Evolutionary conservation across 2,113 vertebrate species (phyloP).

Genomic region (Hippocampus zosterae): DNA sequence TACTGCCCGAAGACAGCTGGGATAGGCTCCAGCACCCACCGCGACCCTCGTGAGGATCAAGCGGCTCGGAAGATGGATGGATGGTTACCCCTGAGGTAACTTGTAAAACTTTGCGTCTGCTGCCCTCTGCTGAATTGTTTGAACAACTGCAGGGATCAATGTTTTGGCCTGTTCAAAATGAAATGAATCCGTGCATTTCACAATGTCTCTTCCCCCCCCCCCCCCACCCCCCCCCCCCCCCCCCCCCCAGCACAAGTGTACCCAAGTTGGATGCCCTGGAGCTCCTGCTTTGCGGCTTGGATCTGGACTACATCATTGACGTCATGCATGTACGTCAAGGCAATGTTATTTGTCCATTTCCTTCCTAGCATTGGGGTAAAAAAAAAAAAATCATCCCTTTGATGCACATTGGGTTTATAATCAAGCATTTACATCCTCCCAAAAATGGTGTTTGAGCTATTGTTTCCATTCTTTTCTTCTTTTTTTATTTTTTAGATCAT

Average conservation of each 20-base stretch:
- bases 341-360: not conserved
- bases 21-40: no score
- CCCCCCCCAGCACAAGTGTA: no score
- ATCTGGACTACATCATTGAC: conserved; percentile 77
- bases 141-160: not conserved
- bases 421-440: no score
- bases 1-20: no score
- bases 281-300: conserved; percentile 85
- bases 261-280: conserved; percentile 77
- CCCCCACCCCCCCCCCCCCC: no score
- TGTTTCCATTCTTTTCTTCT: no score
- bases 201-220: conserved; percentile 1
- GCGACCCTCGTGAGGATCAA: no score
- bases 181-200: conserved; percentile 9
- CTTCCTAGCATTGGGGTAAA: not conserved
- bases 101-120: not conserved
- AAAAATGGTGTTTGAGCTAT: no score
- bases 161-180: conserved; percentile 52
- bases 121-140: conserved; percentile 35
- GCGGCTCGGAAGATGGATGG: no score
- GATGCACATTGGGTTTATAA: not conserved
- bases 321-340: conserved; percentile 59
- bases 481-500: no score
- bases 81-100: not conserved
- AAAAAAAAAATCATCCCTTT: not conserved